These are phyloP conservation scores for Chloebia gouldiae DNA, from an alignment of 2,113 vertebrate genomes.

Conservation along the genomic window DNA sequence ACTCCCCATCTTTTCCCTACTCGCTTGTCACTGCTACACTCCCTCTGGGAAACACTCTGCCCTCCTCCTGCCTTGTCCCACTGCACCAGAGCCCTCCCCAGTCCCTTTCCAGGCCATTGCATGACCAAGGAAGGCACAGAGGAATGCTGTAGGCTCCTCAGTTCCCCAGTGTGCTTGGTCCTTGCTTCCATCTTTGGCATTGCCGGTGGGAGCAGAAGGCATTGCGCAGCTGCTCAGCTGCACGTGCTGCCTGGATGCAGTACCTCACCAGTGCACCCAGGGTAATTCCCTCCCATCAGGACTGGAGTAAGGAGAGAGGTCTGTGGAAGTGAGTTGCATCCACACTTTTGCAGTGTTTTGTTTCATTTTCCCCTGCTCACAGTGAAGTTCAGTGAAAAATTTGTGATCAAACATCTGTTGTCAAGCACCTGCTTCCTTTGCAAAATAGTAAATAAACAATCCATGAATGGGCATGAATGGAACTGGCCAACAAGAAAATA, in stretches of 20 bases:
- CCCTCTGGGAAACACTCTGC: not conserved
- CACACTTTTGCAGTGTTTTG: not conserved
- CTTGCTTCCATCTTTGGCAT: not conserved
- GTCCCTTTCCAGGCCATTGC: not conserved
- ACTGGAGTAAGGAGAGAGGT: not conserved
- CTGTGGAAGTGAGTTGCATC: not conserved
- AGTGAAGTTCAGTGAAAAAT: not conserved
- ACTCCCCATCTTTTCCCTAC: not conserved
- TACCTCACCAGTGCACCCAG: not conserved
- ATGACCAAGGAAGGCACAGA: not conserved
- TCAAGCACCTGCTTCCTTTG: not conserved
- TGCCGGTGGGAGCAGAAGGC: not conserved
- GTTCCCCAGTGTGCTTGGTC: accelerated
- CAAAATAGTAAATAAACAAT: not conserved
- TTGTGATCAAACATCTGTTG: not conserved
- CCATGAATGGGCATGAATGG: not conserved
- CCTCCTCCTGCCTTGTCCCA: not conserved
- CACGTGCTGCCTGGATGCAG: accelerated
- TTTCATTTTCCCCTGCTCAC: not conserved
- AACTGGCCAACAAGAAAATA: not conserved
- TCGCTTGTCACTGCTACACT: accelerated
- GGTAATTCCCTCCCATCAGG: not conserved
- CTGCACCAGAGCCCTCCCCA: accelerated
- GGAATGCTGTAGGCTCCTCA: not conserved
- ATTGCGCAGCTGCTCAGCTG: not conserved